Evolutionary conservation across 2,113 vertebrate genomes (phyloP).

Genomic region (Pardalotus punctatus): DNA sequence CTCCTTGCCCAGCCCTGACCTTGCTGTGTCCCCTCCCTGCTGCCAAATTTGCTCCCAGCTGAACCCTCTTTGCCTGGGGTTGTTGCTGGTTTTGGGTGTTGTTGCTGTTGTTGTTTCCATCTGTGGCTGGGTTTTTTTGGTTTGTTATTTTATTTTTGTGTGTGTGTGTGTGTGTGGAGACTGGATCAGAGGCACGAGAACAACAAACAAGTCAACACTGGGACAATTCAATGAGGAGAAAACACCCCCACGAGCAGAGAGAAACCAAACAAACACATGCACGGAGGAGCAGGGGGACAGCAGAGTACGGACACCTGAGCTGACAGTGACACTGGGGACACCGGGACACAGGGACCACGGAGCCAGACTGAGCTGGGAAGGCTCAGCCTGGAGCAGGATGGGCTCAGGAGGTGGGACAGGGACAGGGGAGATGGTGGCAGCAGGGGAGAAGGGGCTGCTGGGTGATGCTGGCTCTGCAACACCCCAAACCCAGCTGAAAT

Average conservation of each 20-base stretch:
- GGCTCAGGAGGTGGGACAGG: neutral
- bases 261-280: neutral
- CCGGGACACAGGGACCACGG: neutral
- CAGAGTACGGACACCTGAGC: neutral
- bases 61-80: neutral
- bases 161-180: neutral
- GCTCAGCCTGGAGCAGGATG: neutral
- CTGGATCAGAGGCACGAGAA: slow-evolving; percentile 2
- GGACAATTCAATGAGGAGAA: neutral
- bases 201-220: neutral
- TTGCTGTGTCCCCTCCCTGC: neutral
- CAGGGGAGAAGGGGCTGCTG: neutral
- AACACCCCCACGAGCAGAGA: neutral
- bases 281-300: neutral
- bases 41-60: neutral
- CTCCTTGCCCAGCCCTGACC: neutral
- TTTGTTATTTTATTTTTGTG: too few relatives aligned
- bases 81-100: neutral
- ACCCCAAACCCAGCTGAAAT: neutral
- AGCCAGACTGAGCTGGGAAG: rapidly evolving
- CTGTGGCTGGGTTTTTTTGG: neutral
- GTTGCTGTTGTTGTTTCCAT: neutral
- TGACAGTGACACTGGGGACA: neutral
- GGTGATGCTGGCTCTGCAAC: neutral
- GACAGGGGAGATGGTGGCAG: neutral